phyloP scores from a whole-genome alignment of 23 tunicate genomes.

The Trididemnum clinides region DNA sequence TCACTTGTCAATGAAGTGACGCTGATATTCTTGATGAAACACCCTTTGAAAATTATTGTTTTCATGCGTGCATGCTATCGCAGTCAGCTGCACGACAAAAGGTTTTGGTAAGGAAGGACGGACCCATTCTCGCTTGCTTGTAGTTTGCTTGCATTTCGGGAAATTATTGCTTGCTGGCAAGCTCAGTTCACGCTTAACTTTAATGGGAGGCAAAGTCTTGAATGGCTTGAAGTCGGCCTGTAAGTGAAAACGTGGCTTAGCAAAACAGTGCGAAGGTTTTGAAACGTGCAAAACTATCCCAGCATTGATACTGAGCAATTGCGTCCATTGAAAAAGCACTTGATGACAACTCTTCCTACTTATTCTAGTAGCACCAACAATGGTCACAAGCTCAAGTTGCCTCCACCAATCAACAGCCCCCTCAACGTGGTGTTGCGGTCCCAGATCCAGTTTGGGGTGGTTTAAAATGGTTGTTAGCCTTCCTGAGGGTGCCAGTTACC shows the following conservation, averaged over 20 bases:
- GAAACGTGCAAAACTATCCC: too few relatives aligned
- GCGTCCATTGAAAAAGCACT: too few relatives aligned
- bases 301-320: too few relatives aligned
- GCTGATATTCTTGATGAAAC: constrained; percentile 36
- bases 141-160: background rate
- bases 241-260: background rate
- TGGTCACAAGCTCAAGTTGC: background rate
- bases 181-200: constrained; percentile 65
- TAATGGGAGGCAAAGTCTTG: constrained; percentile 83
- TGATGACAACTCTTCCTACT: too few relatives aligned
- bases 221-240: constrained; percentile 37
- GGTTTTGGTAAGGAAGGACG: constrained; percentile 81
- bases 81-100: constrained; percentile 61
- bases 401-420: too few relatives aligned
- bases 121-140: constrained; percentile 43
- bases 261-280: too few relatives aligned
- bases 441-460: too few relatives aligned
- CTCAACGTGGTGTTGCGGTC: too few relatives aligned
- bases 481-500: too few relatives aligned
- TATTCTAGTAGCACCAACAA: too few relatives aligned
- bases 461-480: too few relatives aligned
- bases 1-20: constrained; percentile 83
- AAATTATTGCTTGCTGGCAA: constrained; percentile 34
- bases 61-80: constrained; percentile 87
- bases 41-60: constrained; percentile 56